Evolutionary conservation across 2,888 invertebrate genomes (phyloP), one percentile per base, ranked within the genome.

Genomic region (Dione juno): DNA sequence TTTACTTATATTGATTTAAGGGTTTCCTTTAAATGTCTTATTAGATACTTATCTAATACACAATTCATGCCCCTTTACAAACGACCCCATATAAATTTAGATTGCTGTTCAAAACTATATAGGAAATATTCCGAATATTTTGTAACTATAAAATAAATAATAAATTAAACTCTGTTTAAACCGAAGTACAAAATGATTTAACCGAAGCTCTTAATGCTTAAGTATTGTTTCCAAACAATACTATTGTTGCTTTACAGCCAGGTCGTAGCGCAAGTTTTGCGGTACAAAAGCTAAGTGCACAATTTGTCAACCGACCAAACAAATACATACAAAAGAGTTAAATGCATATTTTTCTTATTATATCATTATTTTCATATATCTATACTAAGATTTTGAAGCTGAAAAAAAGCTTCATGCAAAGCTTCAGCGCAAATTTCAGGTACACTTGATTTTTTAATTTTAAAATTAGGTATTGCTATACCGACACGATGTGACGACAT

Each of bases 141-240:
- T 28, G n/a, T 8, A 14, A 43, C 41, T 61, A 61, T 10, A 43
- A 59, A 14, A 28, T 45, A 45, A 28, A 35, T 43, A 35, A 7
- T 37, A 35, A 16, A 45, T 2, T 61, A n/a, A 61, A 28, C n/a
- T 45, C 28, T 45, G 45, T 16, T 61, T 50, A 64, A 50, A 13
- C 48, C 16, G 16, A 64, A 64, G 37, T 52, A 64, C 50, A 64
- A 64, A 52, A 64, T 19, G 37, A 6, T 64, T 52, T 50, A 13
- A 64, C 37, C 19, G 37, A 40, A 37, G 40, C 19, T 64, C 21
- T 64, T 40, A 52, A 64, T 52, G 50, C 45, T 64, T 48, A 64
- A 64, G 64, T 19, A 58, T 48, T 45, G 66, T 48, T 48, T 35
- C 43, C 58, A 16, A 67, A 67, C 66, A 66, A 57, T 57, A 57